Evolutionary conservation across 2,888 invertebrate genomes (phyloP).

Genomic region (Stenodera caucasica): DNA sequence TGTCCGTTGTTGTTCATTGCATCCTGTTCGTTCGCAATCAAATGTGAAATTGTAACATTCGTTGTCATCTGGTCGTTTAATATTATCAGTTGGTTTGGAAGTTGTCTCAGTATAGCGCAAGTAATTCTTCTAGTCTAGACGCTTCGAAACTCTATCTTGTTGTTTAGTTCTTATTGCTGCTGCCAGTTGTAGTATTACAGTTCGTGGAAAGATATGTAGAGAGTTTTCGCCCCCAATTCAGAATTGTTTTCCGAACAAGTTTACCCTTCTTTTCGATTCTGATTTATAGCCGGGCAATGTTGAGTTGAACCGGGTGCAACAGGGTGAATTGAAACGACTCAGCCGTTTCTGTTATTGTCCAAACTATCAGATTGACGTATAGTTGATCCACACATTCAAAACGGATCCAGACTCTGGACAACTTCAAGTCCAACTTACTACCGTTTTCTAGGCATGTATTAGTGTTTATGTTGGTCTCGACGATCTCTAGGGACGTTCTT

Average conservation of each 20-base stretch:
- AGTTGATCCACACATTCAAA: constrained; percentile 37
- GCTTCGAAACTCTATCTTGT: background rate
- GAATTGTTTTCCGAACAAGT: constrained; percentile 22
- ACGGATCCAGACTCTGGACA: constrained; percentile 38
- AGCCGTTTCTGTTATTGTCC: too few relatives aligned
- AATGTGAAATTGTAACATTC: constrained; percentile 8
- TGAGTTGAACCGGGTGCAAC: constrained; percentile 23
- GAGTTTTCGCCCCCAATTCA: background rate
- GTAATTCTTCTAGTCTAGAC: constrained; percentile 7
- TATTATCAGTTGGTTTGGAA: constrained; percentile 4
- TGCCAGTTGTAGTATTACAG: background rate
- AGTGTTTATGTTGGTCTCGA: constrained; percentile 41
- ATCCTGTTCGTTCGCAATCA: background rate
- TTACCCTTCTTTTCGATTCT: constrained; percentile 23
- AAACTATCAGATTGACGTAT: too few relatives aligned
- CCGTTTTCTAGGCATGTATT: background rate
- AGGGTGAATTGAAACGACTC: constrained; percentile 10
- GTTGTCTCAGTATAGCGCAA: background rate
- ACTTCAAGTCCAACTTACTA: constrained; percentile 26
- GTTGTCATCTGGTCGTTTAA: constrained; percentile 7
- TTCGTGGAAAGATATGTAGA: background rate
- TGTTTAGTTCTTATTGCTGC: background rate
- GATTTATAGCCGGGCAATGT: constrained; percentile 28
- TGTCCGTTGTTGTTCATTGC: constrained; percentile 5
- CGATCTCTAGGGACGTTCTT: constrained; percentile 45